phyloP scores from a whole-genome alignment of 2,888 invertebrate species.

The Drosophila anceps region DNA sequence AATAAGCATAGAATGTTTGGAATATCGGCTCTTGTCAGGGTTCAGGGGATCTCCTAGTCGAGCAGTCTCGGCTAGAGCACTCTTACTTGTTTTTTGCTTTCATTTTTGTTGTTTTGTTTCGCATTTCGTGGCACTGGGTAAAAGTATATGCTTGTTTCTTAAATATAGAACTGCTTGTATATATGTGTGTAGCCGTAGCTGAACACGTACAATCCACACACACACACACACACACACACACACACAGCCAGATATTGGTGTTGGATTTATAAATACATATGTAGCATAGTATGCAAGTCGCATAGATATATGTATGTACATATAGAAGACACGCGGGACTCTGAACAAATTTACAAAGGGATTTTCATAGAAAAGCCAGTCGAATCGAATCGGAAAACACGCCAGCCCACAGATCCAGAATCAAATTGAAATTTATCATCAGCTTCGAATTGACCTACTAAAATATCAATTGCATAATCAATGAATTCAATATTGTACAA shows the following conservation, averaged over 20 bases:
- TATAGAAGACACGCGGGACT: slow-evolving; percentile 19
- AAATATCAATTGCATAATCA: slow-evolving; percentile 12
- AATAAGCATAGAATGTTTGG: too few relatives aligned
- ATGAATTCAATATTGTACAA: not conserved
- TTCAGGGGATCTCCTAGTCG: too few relatives aligned
- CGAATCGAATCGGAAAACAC: not conserved
- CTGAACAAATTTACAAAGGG: not conserved
- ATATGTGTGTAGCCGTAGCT: slow-evolving; percentile 5
- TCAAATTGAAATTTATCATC: not conserved
- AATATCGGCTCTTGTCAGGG: too few relatives aligned
- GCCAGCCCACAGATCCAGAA: not conserved
- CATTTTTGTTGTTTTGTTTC: slow-evolving; percentile 29
- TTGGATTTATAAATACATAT: slow-evolving; percentile 36
- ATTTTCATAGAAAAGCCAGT: slow-evolving; percentile 3
- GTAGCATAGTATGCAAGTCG: slow-evolving; percentile 24
- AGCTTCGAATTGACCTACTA: slow-evolving; percentile 8
- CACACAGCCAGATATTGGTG: slow-evolving; percentile 3
- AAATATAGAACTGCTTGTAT: slow-evolving; percentile 37
- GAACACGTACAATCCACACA: not conserved
- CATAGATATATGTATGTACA: not conserved
- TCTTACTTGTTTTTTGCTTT: slow-evolving; percentile 8
- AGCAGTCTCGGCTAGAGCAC: too few relatives aligned
- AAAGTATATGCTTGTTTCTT: slow-evolving; percentile 46
- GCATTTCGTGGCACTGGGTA: slow-evolving; percentile 45
- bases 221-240: not conserved